Conservation (phyloP, 2,113 vertebrate species). For the Scophthalmus maximus region DNA sequence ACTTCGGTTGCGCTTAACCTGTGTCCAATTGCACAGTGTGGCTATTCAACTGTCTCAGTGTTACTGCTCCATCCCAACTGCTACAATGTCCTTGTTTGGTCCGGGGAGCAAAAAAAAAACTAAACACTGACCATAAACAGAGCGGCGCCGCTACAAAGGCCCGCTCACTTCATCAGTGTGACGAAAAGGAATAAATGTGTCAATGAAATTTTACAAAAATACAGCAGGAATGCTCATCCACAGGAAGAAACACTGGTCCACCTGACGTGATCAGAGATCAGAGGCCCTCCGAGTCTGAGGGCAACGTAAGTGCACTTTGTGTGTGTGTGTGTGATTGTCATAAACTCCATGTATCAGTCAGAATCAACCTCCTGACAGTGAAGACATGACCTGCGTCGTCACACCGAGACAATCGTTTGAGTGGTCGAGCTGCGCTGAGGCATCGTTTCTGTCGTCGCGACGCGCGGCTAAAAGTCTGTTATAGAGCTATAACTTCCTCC, state of each 20-base stretch:
- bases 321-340: conserved; percentile 16
- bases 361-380: neutral
- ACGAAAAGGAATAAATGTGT: conserved; percentile 14
- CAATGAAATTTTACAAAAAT: conserved; percentile 48
- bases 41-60: conserved; percentile 47
- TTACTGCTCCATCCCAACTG: conserved; percentile 29
- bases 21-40: conserved; percentile 67
- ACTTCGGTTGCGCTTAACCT: conserved; percentile 70
- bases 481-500: neutral
- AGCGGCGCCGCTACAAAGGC: conserved; percentile 2
- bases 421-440: conserved; percentile 40
- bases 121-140: conserved; percentile 31
- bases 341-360: neutral
- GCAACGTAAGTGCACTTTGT: conserved; percentile 61
- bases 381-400: conserved; percentile 22
- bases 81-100: conserved; percentile 58
- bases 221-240: conserved; percentile 79
- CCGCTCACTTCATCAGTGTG: conserved; percentile 20
- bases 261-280: conserved; percentile 26
- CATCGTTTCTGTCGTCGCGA: conserved; percentile 27
- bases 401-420: conserved; percentile 48
- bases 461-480: conserved; percentile 1
- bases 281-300: conserved; percentile 39
- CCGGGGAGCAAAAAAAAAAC: conserved; percentile 30
- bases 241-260: conserved; percentile 73